Base-by-base conservation (phyloP, 1,140 invertebrate genomes). In the Oryctes rhinoceros region DNA sequence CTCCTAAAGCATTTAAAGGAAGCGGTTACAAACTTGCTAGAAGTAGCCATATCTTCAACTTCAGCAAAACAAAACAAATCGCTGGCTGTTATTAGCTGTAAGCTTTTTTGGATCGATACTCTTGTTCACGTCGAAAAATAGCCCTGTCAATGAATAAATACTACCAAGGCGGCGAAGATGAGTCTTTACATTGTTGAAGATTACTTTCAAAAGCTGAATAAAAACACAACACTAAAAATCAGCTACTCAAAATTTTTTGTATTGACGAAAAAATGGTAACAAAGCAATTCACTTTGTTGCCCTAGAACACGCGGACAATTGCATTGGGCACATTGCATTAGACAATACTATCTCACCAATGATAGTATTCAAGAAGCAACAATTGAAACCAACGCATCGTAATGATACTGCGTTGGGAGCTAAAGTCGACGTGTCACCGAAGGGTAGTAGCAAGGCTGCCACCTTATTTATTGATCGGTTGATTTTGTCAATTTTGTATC, bases 251-350 rank as follows among this genome's bases (percentile, higher is more conserved):
- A 13, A 86, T 88, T 35, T 88, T 83, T 80, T 30, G 88, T 79
- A 83, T 89, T 79, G 85, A 87, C 82, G 86, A 87, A 82, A 82
- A 81, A 85, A 81, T 81, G 83, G 84, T 10, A 62, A 79, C 7
- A 85, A 84, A 83, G 81, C 24, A 30, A 2, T 30, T 30, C 2
- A 30, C 24, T 30, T n/a, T n/a, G n/a, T n/a, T 30, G 24, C 24
- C 24, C 24, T 30, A 30, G 24, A 30, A 30, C 24, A 30, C 24
- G 24, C 24, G 82, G 18, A 83, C 86, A 82, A 88, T 84, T 78
- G 86, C 3, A 88, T 86, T 3, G 83, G 86, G 83, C 84, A 79
- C 10, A 88, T 85, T 83, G 85, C 84, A 47, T 10, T 84, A 13
- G 87, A 84, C 67, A 37, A 80, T 7, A 76, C 77, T 77, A 83